A percentile compares a stretch with the other conserved stretches of the same genome.
Evolutionary conservation across 2,113 vertebrate species (phyloP).

Genomic region (Dipodomys stephensi): DNA sequence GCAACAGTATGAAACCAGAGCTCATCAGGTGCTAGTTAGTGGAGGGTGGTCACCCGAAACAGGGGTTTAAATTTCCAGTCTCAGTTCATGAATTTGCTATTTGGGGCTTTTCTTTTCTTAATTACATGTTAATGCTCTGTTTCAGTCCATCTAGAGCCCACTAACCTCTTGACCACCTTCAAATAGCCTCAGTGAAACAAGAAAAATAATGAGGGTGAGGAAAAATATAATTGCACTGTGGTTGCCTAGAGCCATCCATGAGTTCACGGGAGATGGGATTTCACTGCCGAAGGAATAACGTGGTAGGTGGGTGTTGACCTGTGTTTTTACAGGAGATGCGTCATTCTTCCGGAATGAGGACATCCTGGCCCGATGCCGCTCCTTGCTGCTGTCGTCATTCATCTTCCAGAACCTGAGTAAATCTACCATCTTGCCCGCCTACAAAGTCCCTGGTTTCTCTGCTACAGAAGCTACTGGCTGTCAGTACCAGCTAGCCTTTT

Average conservation of each 20-base stretch:
- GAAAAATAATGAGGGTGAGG: constrained; percentile 38
- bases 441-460: not conserved
- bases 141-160: constrained; percentile 34
- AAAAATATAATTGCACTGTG: not conserved
- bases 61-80: not conserved
- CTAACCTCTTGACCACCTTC: constrained; percentile 38
- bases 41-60: not conserved
- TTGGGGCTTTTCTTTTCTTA: not conserved
- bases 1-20: not conserved
- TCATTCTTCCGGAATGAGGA: not conserved
- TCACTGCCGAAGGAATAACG: constrained; percentile 32
- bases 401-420: not conserved
- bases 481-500: not conserved
- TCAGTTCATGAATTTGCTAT: constrained; percentile 27
- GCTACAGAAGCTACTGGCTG: not conserved
- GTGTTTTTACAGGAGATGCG: not conserved
- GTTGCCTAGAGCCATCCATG: constrained; percentile 3
- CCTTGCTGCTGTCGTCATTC: not conserved
- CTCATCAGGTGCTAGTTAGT: not conserved
- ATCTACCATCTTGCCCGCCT: not conserved
- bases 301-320: not conserved
- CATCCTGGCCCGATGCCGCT: not conserved
- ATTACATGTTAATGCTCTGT: constrained; percentile 15
- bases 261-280: constrained; percentile 46
- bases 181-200: constrained; percentile 18